Base-by-base conservation (phyloP, 2,888 invertebrate genomes). In the Mystacides longicornis region DNA sequence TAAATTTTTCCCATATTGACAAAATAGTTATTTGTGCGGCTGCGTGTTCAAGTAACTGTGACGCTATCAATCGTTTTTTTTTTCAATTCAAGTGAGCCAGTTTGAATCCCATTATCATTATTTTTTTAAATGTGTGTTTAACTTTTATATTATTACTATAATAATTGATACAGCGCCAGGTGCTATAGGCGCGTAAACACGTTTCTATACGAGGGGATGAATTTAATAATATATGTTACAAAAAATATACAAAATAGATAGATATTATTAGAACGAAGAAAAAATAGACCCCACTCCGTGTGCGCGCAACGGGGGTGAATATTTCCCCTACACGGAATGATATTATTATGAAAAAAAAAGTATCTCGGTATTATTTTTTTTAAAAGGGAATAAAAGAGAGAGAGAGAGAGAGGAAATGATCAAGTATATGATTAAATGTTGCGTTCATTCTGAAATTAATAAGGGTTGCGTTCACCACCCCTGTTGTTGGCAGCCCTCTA, bases 391-490 rank as follows among this genome's bases (percentile, higher is more conserved):
- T n/a, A n/a, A n/a, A n/a, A n/a, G n/a, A n/a, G n/a, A n/a, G n/a
- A n/a, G n/a, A n/a, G 53, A 57, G 58, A 58, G 60, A 53, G 58
- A 42, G 51, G 42, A 55, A 58, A 56, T 56, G 56, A 60, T 60
- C 56, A 56, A 60, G 49, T 60, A 50, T 51, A 54, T 60, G 56
- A 58, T 58, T 60, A 60, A 60, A 60, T 56, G 57, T 55, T 33
- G 54, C 46, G 43, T 42, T 37, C 43, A 46, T 21, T 51, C 47
- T 51, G 55, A 27, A 54, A 54, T 43, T 37, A 49, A 50, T 19
- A 48, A 18, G 55, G 51, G 46, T 22, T 31, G 50, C 23, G 31
- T 18, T n/a, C n/a, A n/a, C n/a, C n/a, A n/a, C 33, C 45, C 19
- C 23, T 23, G 48, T 18, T 49, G 47, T 42, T 33, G 33, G 42